phyloP scores from a whole-genome alignment of 2,888 invertebrate genomes.

The Cantharis rustica region DNA sequence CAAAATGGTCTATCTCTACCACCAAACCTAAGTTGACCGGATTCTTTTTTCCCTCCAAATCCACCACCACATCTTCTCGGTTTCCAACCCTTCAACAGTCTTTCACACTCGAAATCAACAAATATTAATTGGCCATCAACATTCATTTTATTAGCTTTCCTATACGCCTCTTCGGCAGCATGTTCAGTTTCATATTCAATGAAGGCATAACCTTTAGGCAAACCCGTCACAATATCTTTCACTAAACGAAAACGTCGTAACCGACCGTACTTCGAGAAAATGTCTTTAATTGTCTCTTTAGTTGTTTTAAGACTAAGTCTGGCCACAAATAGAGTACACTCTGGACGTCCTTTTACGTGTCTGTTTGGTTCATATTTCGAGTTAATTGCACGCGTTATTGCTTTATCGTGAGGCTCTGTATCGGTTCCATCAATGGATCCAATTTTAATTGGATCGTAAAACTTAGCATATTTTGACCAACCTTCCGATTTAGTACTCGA shows the following conservation, averaged over 20 bases:
- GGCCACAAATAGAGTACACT: constrained; percentile 75
- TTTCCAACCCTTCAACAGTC: constrained; percentile 77
- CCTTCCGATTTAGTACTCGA: constrained; percentile 35
- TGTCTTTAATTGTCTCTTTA: constrained; percentile 61
- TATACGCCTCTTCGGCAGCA: constrained; percentile 66
- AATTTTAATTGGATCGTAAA: constrained; percentile 79
- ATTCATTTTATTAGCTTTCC: constrained; percentile 62
- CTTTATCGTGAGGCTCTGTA: constrained; percentile 79
- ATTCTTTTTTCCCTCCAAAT: constrained; percentile 83
- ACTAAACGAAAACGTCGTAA: constrained; percentile 69
- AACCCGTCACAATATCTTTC: constrained; percentile 81
- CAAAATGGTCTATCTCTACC: constrained; percentile 78
- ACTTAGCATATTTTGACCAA: constrained; percentile 63
- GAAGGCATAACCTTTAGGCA: constrained; percentile 83
- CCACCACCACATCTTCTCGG: constrained; percentile 87
- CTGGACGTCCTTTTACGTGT: constrained; percentile 69
- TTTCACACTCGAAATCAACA: constrained; percentile 77
- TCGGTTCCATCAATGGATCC: constrained; percentile 91
- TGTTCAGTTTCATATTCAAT: constrained; percentile 73
- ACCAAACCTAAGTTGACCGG: constrained; percentile 87
- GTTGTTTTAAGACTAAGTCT: constrained; percentile 71
- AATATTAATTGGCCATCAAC: constrained; percentile 74
- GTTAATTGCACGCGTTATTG: constrained; percentile 70
- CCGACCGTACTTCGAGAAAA: constrained; percentile 69
- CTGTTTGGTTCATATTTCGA: constrained; percentile 70